Base-by-base conservation (phyloP, 1,140 invertebrate species). In the Drosophila prosaltans region DNA sequence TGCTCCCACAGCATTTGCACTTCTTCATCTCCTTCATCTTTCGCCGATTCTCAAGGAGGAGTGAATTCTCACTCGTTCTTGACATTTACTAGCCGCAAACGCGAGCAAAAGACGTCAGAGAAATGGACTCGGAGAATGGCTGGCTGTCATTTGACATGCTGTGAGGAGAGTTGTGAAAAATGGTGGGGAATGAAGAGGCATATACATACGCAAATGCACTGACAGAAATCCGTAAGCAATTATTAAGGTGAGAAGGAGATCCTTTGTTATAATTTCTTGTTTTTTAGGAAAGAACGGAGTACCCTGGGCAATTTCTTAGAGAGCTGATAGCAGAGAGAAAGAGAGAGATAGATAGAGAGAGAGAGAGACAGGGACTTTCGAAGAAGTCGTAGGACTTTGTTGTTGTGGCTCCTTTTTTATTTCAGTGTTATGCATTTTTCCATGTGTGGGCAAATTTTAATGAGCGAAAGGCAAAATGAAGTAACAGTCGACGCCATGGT, bases 21-120 rank as follows among this genome's bases (percentile, higher is more conserved):
- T 2, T 30, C 3, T 9, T 1, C 21, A 1, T 62, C 51, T 21
- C 62, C 10, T 60, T 61, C 64, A 71, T 60, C 48, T 65, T 66
- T 51, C 59, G 45, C 48, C 48, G 24, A 48, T 40, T 62, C 59
- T 70, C 88, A 86, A 77, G 83, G 75, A 24, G 21, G 45, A 51
- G 83, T 80, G 88, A 86, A 86, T 86, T 82, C 88, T 88, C 83
- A 80, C 83, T 86, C 83, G 83, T 88, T 86, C 80, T 88, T 86
- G 83, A 86, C 83, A 86, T 86, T 86, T 77, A 88, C 88, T 86
- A 78, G 60, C 39, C 51, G 36, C 54, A 67, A 75, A 72, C 51
- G 30, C 55, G 55, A 45, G 28, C 2, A 51, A 5, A 6, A 16
- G 6, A 7, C 26, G 36, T 21, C 45, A 54, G 24, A 55, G 62